A percentile compares a stretch with the other conserved stretches of the same genome.
phyloP scores from a whole-genome alignment of 2,113 vertebrate genomes.

The Megalops atlanticus region DNA sequence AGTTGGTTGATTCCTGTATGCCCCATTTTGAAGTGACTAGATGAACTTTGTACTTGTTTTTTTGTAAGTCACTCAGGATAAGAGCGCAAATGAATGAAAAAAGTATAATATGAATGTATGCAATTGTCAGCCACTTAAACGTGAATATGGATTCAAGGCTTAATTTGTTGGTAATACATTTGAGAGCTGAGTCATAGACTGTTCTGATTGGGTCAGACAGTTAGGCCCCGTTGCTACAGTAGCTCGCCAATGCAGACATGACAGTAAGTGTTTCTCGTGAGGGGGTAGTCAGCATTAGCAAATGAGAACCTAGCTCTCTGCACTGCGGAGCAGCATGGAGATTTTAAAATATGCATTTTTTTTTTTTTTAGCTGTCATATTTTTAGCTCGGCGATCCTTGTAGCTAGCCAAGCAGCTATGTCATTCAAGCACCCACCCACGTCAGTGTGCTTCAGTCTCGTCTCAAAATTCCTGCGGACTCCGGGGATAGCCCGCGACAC shows the following conservation, averaged over 20 bases:
- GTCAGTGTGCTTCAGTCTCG: not conserved
- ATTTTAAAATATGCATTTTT: slow-evolving; percentile 1
- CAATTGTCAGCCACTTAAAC: too few species aligned
- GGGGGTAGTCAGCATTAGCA: not conserved
- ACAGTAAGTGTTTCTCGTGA: not conserved
- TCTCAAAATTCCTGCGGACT: not conserved
- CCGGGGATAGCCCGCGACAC: not conserved
- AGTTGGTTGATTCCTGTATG: too few species aligned
- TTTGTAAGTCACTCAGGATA: too few species aligned
- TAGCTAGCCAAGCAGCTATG: not conserved
- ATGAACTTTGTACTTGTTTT: too few species aligned
- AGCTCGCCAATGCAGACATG: not conserved
- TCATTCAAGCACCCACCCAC: not conserved
- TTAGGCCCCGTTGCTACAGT: too few species aligned
- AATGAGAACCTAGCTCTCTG: not conserved
- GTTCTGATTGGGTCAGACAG: too few species aligned
- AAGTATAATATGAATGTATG: too few species aligned
- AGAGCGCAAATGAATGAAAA: too few species aligned
- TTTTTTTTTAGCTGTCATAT: not conserved
- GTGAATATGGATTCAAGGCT: too few species aligned
- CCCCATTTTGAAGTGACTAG: too few species aligned
- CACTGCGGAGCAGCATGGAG: not conserved
- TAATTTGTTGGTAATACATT: too few species aligned
- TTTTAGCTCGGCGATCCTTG: not conserved
- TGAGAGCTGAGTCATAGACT: too few species aligned